Evolutionary conservation across 2,113 vertebrate genomes (phyloP), one percentile per base, ranked within the genome.

Genomic region (Noctilio leporinus): DNA sequence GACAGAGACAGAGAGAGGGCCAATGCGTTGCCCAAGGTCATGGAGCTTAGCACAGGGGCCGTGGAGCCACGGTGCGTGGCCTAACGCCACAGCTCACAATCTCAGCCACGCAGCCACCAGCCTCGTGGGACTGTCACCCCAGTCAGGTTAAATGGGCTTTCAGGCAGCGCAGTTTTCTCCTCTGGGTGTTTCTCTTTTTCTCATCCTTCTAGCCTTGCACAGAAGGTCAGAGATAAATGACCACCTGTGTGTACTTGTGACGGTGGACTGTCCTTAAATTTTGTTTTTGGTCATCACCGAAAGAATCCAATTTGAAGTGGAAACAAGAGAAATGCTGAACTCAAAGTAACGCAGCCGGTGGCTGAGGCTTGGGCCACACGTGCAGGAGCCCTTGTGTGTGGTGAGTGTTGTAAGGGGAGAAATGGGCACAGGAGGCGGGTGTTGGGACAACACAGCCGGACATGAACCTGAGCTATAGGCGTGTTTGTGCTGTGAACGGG

Each of bases 41-140:
- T 0, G 11, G 57, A 51, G 4, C n/a, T 33, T 3, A 38, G n/a
- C 15, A 3, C 1, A 15, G 57, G 3, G 49, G 8, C 20, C 0
- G 1, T 4, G 10, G 49, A 40, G 10, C 8, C 17, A 5, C 57
- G 12, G 24, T 2, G 5, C 0, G 0, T 5, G 40, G 65, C 51
- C 14, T 10, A 8, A 0, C 0, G 7, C 20, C 62, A 11, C 2
- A 0, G 40, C 1, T 38, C 59, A 14, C 0, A 2, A 1, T 67
- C 28, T 24, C 20, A 7, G 59, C 20, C 38, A 2, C 7, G 1
- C 19, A 5, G 35, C 77, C 15, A n/a, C 2, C 10, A 30, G 1
- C 77, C 10, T 4, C 0, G 30, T 19, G 64, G 4, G 10, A n/a
- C 2, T 3, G 38, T 11, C 7, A 4, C 0, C 6, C 3, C 0